Conservation (phyloP, 1,140 invertebrate species). For the Eurosta solidaginis region DNA sequence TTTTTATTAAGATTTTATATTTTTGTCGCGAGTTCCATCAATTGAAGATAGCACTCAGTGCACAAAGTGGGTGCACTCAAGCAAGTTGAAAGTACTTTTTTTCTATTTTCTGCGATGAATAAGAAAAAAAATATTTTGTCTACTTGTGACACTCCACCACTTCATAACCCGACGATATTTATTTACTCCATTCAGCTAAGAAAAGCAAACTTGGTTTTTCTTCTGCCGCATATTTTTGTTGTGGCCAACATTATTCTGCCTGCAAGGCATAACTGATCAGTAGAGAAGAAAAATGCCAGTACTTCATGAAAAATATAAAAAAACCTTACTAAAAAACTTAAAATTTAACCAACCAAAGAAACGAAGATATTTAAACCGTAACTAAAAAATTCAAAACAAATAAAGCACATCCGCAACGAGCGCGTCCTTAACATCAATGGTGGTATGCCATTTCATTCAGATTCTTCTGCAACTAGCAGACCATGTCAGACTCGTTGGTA, state of each 20-base stretch:
- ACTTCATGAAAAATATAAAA: background rate
- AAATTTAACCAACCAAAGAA: background rate
- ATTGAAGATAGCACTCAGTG: background rate
- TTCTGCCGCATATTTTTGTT: background rate
- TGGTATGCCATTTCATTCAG: background rate
- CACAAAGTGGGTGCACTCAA: background rate
- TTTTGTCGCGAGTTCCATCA: background rate
- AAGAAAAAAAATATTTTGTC: no score
- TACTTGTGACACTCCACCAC: no score
- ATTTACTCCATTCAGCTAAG: background rate
- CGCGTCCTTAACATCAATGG: background rate
- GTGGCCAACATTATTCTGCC: background rate
- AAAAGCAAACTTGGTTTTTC: background rate
- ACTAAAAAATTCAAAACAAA: background rate
- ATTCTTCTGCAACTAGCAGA: background rate
- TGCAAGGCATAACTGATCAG: background rate
- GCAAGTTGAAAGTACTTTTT: background rate
- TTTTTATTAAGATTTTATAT: background rate
- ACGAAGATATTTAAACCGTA: background rate
- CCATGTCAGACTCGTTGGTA: constrained; percentile 7
- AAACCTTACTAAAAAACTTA: no score
- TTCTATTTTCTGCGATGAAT: background rate
- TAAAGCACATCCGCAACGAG: background rate
- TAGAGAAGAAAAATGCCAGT: background rate
- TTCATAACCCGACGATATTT: background rate